A percentile compares a stretch with the other conserved stretches of the same genome.
Evolutionary conservation across 2,113 vertebrate species (phyloP).

Genomic region (Cyanoramphus novaezelandiae): DNA sequence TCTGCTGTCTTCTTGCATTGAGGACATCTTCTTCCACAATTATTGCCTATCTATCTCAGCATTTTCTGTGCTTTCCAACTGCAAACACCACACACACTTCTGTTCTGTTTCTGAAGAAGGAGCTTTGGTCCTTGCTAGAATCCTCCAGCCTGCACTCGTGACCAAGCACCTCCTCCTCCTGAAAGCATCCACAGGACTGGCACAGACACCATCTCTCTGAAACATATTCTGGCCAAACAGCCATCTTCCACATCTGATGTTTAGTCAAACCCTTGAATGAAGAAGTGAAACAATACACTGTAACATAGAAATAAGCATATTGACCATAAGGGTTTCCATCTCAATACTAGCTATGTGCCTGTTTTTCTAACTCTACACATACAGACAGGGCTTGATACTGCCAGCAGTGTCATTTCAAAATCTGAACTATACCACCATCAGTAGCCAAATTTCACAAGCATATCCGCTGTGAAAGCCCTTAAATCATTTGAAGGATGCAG

Average conservation of each 20-base stretch:
- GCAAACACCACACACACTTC: neutral
- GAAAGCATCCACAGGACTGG: neutral
- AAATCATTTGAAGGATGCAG: neutral
- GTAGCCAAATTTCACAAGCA: neutral
- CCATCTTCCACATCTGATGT: neutral
- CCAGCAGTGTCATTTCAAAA: neutral
- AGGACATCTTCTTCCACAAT: neutral
- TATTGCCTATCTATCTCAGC: neutral
- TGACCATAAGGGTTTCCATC: neutral
- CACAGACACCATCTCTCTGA: neutral
- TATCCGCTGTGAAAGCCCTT: neutral
- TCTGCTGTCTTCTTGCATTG: neutral
- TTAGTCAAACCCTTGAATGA: neutral
- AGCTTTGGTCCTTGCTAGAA: neutral
- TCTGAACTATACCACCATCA: neutral
- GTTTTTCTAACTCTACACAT: neutral
- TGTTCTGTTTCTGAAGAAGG: neutral
- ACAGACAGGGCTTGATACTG: neutral
- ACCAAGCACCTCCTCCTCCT: neutral
- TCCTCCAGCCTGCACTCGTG: rapidly evolving
- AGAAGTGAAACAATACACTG: neutral
- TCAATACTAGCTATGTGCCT: neutral
- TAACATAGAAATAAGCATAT: neutral
- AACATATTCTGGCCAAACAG: neutral
- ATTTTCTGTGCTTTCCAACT: neutral